Evolutionary conservation across 2,113 vertebrate species (phyloP).

Genomic region (Zonotrichia leucophrys): DNA sequence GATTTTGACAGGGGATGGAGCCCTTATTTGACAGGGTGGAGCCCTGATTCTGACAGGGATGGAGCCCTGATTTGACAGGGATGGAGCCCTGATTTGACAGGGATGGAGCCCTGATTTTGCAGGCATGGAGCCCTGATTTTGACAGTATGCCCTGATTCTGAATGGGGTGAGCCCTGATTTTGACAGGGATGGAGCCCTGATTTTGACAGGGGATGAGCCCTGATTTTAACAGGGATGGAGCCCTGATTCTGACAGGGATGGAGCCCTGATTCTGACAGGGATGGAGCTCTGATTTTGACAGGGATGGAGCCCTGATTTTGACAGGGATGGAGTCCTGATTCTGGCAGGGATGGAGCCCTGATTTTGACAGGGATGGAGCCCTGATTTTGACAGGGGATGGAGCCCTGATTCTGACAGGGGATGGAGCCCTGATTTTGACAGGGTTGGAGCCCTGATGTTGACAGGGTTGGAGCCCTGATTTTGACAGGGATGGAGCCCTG

Average conservation of each 20-base stretch:
- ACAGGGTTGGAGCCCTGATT: too few species aligned
- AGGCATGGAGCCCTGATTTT: background rate
- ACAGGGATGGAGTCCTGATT: background rate
- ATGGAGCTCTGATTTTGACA: background rate
- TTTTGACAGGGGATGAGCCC: background rate
- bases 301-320: background rate
- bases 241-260: background rate
- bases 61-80: too few species aligned
- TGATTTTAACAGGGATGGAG: too few species aligned
- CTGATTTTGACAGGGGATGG: too few species aligned
- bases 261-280: too few species aligned
- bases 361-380: background rate
- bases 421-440: background rate
- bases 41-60: background rate
- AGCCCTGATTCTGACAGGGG: background rate
- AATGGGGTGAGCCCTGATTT: background rate
- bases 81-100: background rate
- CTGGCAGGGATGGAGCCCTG: background rate
- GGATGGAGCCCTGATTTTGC: background rate
- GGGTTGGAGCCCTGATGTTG: background rate
- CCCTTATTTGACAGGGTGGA: background rate
- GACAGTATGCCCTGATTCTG: too few species aligned
- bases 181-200: background rate
- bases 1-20: too few species aligned
- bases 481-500: background rate